Evolutionary conservation across 2,113 vertebrate species (phyloP), one percentile per base, ranked within the genome.

Genomic region (Tachysurus vachellii): DNA sequence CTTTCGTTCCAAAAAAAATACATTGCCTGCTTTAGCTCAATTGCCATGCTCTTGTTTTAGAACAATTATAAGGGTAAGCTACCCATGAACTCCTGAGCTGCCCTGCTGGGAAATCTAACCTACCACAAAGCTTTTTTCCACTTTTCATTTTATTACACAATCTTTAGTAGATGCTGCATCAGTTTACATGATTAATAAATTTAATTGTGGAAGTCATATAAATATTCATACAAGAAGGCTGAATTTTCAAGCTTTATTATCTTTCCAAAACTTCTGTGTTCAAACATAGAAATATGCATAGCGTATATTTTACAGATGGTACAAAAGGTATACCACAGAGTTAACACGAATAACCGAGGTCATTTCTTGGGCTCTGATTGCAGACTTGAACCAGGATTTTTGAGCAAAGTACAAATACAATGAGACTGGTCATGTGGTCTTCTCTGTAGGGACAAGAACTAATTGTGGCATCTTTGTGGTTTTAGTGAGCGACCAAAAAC

Each of bases 401-500:
- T 90, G 87, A 85, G 91, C 88, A 71, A 87, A 88, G 50, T 81
- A 85, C 66, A 61, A 36, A 88, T 89, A 91, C 88, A 91, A 91
- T 89, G 87, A 83, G 76, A 75, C 86, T 82, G 76, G 86, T 89
- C 88, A 91, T 88, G 90, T 82, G 85, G 84, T 82, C 80, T 88
- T 88, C 79, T 88, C 75, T 89, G 75, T 88, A 85, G 85, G 88
- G 87, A 90, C 86, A 79, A 86, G 88, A 91, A 89, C 89, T 89
- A 90, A 89, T 90, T 92, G 90, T 88, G 91, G 91, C 85, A 90
- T 87, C 90, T 89, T 84, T 85, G 91, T 88, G 91, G 91, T 88
- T 87, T 87, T 84, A 85, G 89, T 81, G 50, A 91, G 87, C 64
- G 79, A 90, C 91, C 80, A 64, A 68, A 90, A 88, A 89, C 88